Base-by-base conservation (phyloP, 2,113 vertebrate genomes). In the Phalacrocorax brasilianus region DNA sequence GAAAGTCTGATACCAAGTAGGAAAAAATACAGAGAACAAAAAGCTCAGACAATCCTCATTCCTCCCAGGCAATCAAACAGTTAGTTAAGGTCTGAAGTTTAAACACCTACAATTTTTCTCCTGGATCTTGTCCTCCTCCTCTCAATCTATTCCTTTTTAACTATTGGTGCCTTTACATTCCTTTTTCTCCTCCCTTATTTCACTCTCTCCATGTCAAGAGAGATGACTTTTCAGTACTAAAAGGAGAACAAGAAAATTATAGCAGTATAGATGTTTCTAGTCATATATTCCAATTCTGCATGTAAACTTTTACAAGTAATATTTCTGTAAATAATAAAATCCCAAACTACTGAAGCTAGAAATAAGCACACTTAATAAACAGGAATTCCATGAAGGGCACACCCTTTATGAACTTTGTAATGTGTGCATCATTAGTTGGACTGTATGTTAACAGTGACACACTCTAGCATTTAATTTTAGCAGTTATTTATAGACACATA, bases 401-500 rank as follows among this genome's bases (percentile, higher is more conserved):
- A 6, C 8, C n/a, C 53, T 63, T 61, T n/a, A 53, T 45, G n/a
- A 84, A 50, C 32, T 75, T 49, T 47, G 56, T 52, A 70, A 63
- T 1, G 0, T 20, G 8, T 9, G 10, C 40, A 30, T 22, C 55
- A 61, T 27, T 23, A 28, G 21, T 11, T 9, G 7, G 15, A 42
- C 42, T 53, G 35, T 33, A 9, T 5, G 14, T 56, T 28, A 83
- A 45, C 58, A 79, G 63, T 24, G 40, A 90, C 75, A 88, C 81
- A 27, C 62, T 52, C 35, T 15, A 76, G 47, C 45, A 67, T 22
- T 88, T 88, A 65, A 52, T 91, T 95, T 89, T 56, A 63, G 61
- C 45, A 59, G 56, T 44, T 94, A 59, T 94, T 89, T 94, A 89
- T 12, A 89, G 71, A 49, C 33, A 90, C 5, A 53, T 23, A 83